A percentile compares a stretch with the other conserved stretches of the same genome.
Evolutionary conservation across 2,888 invertebrate genomes (phyloP).

Genomic region (Parapristionchus giblindavisi): DNA sequence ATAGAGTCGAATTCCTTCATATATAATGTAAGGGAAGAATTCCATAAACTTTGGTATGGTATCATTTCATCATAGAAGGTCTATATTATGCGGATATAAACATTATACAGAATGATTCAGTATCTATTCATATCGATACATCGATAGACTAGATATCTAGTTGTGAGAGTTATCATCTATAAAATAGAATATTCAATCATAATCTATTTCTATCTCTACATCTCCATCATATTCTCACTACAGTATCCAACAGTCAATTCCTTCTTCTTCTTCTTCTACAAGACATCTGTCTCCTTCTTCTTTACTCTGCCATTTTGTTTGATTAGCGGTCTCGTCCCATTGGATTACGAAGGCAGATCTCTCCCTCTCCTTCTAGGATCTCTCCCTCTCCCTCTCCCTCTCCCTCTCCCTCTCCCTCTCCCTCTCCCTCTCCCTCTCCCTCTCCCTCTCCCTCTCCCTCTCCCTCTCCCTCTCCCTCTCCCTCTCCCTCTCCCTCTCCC

Average conservation of each 20-base stretch:
- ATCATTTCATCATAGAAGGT: too few relatives aligned
- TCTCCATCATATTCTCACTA: conserved; percentile 17
- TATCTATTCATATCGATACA: too few relatives aligned
- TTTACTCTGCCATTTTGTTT: conserved; percentile 22
- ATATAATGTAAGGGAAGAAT: too few relatives aligned
- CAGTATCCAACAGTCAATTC: not conserved
- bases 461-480: not conserved
- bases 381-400: not conserved
- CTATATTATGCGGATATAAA: too few relatives aligned
- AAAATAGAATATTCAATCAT: not conserved
- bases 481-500: not conserved
- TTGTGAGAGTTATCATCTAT: too few relatives aligned
- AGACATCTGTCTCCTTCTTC: conserved; percentile 30
- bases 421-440: not conserved
- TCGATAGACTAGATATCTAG: too few relatives aligned
- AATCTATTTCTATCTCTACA: not conserved
- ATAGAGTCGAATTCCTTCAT: too few relatives aligned
- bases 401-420: not conserved
- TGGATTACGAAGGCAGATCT: not conserved
- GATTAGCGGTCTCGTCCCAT: conserved; percentile 31
- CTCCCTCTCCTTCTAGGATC: not conserved
- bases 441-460: conserved; percentile 1
- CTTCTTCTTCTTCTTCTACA: conserved; percentile 12
- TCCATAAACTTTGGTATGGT: too few relatives aligned
- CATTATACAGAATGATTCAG: too few relatives aligned